phyloP scores from a whole-genome alignment of 2,113 vertebrate species.

The Megaceryle maxima region DNA sequence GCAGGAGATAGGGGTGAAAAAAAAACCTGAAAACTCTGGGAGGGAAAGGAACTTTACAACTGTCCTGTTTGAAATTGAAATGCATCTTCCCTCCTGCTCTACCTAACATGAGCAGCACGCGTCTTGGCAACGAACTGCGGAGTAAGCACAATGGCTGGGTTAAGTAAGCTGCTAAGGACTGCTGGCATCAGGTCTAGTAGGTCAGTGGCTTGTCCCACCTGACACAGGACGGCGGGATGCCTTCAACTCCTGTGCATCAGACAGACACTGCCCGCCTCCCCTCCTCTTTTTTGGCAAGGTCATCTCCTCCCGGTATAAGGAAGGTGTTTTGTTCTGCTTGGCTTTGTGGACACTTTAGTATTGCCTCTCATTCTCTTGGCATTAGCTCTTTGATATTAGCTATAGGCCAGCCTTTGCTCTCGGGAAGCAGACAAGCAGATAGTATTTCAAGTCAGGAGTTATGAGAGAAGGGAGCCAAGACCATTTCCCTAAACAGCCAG shows the following conservation, averaged over 20 bases:
- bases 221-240: rapidly evolving
- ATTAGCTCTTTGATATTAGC: background rate
- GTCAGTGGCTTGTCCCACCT: background rate
- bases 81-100: background rate
- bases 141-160: background rate
- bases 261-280: too few species aligned
- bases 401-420: background rate
- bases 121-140: background rate
- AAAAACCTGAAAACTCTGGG: background rate
- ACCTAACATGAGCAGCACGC: rapidly evolving
- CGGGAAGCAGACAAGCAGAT: background rate
- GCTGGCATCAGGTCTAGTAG: background rate
- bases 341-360: background rate
- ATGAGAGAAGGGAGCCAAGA: background rate
- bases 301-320: background rate
- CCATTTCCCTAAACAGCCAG: background rate
- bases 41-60: background rate
- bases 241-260: background rate
- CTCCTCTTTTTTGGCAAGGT: background rate
- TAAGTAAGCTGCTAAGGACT: background rate
- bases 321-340: background rate
- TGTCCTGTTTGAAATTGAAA: background rate
- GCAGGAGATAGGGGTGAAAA: background rate
- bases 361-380: background rate
- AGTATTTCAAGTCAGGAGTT: background rate